Percentiles rank a stretch among this genome's conserved stretches.
phyloP scores from a whole-genome alignment of 2,888 invertebrate species.

The Shargacucullia verbasci region DNA sequence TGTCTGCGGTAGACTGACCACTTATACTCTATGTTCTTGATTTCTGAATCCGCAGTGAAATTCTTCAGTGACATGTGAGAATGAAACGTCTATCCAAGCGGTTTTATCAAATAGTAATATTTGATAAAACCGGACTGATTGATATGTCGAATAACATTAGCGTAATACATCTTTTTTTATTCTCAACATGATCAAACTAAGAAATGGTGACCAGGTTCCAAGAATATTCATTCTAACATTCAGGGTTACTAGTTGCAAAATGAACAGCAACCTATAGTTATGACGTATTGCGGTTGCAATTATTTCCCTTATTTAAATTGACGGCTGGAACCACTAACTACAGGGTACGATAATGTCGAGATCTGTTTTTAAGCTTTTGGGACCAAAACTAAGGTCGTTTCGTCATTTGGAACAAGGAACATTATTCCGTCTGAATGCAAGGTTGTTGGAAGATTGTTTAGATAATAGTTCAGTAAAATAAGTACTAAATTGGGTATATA shows the following conservation, averaged over 20 bases:
- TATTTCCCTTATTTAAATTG: constrained; percentile 48
- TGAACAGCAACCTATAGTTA: constrained; percentile 23
- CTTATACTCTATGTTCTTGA: too few relatives aligned
- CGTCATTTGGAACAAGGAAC: constrained; percentile 34
- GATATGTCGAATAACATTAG: too few relatives aligned
- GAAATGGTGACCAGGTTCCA: neutral
- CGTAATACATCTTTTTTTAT: too few relatives aligned
- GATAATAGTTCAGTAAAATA: too few relatives aligned
- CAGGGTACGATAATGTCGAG: constrained; percentile 51
- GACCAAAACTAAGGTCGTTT: constrained; percentile 28
- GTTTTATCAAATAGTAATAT: too few relatives aligned
- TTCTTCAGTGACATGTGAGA: too few relatives aligned
- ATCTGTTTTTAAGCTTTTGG: constrained; percentile 30
- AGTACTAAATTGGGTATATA: too few relatives aligned
- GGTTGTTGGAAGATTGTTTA: neutral
- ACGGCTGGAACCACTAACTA: constrained; percentile 64
- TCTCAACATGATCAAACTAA: too few relatives aligned
- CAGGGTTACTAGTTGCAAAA: constrained; percentile 40
- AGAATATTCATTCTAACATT: constrained; percentile 19
- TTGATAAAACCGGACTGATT: too few relatives aligned
- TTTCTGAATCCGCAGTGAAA: too few relatives aligned
- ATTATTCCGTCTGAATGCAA: constrained; percentile 18
- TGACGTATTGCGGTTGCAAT: constrained; percentile 48
- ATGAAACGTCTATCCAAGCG: too few relatives aligned
- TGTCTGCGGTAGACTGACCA: too few relatives aligned